These are phyloP conservation scores for Psilopsiagon aurifrons DNA, from an alignment of 2,113 vertebrate species.

Conservation along the genomic window DNA sequence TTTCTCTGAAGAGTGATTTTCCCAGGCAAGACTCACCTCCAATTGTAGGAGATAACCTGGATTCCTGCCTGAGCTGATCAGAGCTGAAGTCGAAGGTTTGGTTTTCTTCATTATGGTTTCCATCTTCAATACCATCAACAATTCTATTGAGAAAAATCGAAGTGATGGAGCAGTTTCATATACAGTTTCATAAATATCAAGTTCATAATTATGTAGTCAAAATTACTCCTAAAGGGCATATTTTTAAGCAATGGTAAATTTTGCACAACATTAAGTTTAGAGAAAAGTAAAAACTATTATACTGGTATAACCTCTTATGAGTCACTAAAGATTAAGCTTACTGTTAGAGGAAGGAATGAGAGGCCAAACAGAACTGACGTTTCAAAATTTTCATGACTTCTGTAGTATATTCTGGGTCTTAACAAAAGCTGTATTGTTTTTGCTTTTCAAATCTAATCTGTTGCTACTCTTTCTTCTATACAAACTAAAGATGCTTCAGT, in stretches of 20 bases:
- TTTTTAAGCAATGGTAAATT: not conserved
- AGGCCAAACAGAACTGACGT: not conserved
- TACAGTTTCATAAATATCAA: not conserved
- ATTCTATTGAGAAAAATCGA: constrained; percentile 68
- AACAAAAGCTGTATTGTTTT: not conserved
- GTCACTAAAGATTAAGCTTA: not conserved
- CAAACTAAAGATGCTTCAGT: not conserved
- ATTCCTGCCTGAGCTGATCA: constrained; percentile 74
- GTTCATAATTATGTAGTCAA: not conserved
- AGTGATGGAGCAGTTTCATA: not conserved
- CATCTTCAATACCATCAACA: constrained; percentile 83
- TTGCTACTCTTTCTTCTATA: not conserved
- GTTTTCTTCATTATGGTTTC: constrained; percentile 72
- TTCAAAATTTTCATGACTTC: not conserved
- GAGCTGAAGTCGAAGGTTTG: constrained; percentile 80
- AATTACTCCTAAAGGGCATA: not conserved
- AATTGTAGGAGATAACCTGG: constrained; percentile 68
- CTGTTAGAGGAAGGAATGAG: not conserved
- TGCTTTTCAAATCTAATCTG: not conserved
- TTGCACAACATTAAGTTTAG: not conserved
- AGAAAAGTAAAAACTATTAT: not conserved
- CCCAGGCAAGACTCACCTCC: constrained; percentile 66
- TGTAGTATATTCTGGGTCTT: not conserved
- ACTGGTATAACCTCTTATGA: not conserved
- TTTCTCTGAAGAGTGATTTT: not conserved